A percentile compares a stretch with the other conserved stretches of the same genome.
Conservation (phyloP, 2,888 invertebrate species). For the Ormia ochracea region DNA sequence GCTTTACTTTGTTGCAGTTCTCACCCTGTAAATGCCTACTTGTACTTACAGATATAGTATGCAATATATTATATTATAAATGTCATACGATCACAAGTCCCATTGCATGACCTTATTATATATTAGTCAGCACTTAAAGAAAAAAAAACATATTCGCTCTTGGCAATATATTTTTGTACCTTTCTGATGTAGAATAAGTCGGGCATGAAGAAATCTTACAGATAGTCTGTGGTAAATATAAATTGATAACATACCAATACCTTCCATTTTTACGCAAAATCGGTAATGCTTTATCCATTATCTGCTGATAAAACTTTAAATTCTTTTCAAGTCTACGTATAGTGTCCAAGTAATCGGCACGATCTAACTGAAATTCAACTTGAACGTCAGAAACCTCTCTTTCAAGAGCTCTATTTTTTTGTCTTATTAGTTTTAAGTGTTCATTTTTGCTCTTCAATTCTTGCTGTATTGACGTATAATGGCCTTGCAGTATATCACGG, state of each 20-base stretch:
- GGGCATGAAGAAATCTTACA: background rate
- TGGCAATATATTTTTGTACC: no score
- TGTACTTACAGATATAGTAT: no score
- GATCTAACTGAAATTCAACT: conserved; percentile 87
- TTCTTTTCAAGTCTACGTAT: conserved; percentile 85
- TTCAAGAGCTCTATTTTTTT: conserved; percentile 82
- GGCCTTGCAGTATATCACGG: conserved; percentile 82
- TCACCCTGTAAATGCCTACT: no score
- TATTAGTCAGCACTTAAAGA: no score
- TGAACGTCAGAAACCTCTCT: conserved; percentile 86
- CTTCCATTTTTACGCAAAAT: conserved; percentile 85
- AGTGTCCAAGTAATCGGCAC: conserved; percentile 89
- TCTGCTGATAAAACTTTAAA: conserved; percentile 81
- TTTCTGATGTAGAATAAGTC: no score
- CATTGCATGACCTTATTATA: no score
- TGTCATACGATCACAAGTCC: no score
- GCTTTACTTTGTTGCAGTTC: no score
- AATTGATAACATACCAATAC: conserved; percentile 79
- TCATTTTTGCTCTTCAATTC: conserved; percentile 86
- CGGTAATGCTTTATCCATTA: conserved; percentile 82
- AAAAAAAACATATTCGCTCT: no score
- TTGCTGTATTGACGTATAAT: conserved; percentile 87
- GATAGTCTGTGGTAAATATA: background rate
- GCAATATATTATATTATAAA: no score
- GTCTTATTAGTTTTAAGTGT: conserved; percentile 81